A percentile compares a stretch with the other conserved stretches of the same genome.
These are phyloP conservation scores for Spodoptera litura DNA, from an alignment of 1,140 invertebrate species.

Conservation along the genomic window DNA sequence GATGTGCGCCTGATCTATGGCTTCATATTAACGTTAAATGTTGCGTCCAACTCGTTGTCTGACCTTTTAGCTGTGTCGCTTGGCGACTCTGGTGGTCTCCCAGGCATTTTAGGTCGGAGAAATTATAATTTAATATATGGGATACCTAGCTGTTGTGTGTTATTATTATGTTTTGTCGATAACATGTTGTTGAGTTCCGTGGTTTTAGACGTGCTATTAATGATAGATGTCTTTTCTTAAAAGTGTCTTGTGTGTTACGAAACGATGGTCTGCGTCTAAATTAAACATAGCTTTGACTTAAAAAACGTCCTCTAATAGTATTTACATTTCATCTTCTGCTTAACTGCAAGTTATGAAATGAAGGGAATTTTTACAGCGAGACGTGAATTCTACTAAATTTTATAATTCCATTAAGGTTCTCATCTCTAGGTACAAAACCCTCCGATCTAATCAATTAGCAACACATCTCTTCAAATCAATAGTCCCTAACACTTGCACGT, in stretches of 20 bases:
- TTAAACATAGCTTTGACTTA: no score
- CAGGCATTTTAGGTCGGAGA: conserved; percentile 8
- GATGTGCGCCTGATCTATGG: conserved; percentile 32
- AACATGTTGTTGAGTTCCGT: neutral
- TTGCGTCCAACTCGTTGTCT: conserved; percentile 29
- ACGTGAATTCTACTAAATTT: no score
- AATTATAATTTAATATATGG: conserved; percentile 3
- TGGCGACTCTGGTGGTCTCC: conserved; percentile 34
- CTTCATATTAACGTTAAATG: conserved; percentile 40
- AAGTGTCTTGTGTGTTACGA: no score
- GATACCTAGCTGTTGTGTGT: neutral
- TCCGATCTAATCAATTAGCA: neutral
- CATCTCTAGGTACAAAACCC: neutral
- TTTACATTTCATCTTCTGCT: no score
- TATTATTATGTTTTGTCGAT: neutral
- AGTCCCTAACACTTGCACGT: neutral
- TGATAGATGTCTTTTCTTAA: no score
- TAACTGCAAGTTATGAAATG: no score
- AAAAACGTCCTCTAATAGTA: no score
- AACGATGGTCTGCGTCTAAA: no score
- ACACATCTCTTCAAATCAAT: neutral
- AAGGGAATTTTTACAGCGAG: no score
- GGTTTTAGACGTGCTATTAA: no score
- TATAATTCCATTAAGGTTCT: no score
- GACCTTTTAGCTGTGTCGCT: conserved; percentile 24